Percentiles rank a stretch among this genome's conserved stretches.
These are phyloP conservation scores for Chroicocephalus ridibundus DNA, from an alignment of 2,113 vertebrate species.

Conservation along the genomic window DNA sequence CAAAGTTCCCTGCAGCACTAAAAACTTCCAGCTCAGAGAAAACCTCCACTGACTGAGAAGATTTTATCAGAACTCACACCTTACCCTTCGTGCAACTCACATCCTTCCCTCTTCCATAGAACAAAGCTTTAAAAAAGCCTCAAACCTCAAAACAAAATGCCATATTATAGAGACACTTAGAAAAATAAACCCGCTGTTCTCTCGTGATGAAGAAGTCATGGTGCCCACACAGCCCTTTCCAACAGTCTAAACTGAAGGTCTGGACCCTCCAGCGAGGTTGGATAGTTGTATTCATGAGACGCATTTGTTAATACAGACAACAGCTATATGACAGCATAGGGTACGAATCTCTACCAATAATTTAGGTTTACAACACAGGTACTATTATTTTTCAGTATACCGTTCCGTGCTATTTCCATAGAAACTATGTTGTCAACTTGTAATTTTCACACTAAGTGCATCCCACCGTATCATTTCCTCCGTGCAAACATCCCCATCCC, in stretches of 20 bases:
- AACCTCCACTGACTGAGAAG: neutral
- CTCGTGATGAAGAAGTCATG: neutral
- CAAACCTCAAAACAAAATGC: neutral
- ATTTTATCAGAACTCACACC: neutral
- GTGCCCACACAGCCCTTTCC: neutral
- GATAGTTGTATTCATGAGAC: neutral
- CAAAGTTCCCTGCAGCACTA: neutral
- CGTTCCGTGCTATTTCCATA: constrained; percentile 52
- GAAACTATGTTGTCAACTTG: constrained; percentile 19
- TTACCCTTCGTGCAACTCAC: neutral
- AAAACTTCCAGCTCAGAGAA: neutral
- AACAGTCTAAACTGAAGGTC: neutral
- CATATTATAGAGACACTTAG: neutral
- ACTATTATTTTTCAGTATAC: neutral
- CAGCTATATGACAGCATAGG: neutral
- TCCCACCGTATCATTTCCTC: neutral
- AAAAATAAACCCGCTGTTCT: neutral
- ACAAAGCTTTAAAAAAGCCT: neutral
- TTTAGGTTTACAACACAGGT: neutral
- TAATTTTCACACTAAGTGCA: constrained; percentile 50
- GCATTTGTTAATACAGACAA: neutral
- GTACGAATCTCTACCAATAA: neutral
- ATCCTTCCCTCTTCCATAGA: neutral
- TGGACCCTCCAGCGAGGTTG: neutral
- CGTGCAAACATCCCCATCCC: neutral